Base-by-base conservation (phyloP, 1,140 invertebrate genomes). In the Drosophila tropicalis region DNA sequence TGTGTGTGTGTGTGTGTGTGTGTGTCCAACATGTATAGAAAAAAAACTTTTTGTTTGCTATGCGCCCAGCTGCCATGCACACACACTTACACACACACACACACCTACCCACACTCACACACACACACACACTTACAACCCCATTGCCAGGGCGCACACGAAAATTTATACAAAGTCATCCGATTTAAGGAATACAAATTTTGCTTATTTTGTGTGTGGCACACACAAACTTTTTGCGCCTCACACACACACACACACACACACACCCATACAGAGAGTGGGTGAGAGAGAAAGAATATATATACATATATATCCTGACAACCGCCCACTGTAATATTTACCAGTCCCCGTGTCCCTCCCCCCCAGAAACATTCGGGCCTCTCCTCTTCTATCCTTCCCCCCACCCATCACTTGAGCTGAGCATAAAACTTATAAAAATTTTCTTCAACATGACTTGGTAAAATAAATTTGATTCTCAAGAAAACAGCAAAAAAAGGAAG, bases 131-230 rank as follows among this genome's bases (percentile, higher is more conserved):
- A 82, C 63, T 72, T 70, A 81, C 76, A 86, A 86, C 80, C 84
- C 84, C 84, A 89, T 87, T 89, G 84, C 66, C 57, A 61, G 39
- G 74, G 83, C 77, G 81, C 80, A 89, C 84, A 89, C 84, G 76
- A 81, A 91, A 91, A 87, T 87, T 91, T 91, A 91, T 91, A 91
- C 90, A 91, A 91, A 91, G 90, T 91, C 90, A 91, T 91, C 90
- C 86, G 90, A 90, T 91, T 91, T 91, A 91, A 91, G 90, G 90
- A 90, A 91, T 91, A 91, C 90, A 90, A 90, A 87, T 90, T 90
- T 87, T 81, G 83, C 87, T 87, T 89, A 89, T 89, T 89, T 89
- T 79, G 47, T 62, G 47, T 62, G 57, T 78, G 74, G 22, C 15
- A 15, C 62, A 51, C 19, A 54, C 58, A 72, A 39, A 70, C 64